Base-by-base conservation (phyloP, 2,797 vertebrate genomes). In the Sebastes vulpes region DNA sequence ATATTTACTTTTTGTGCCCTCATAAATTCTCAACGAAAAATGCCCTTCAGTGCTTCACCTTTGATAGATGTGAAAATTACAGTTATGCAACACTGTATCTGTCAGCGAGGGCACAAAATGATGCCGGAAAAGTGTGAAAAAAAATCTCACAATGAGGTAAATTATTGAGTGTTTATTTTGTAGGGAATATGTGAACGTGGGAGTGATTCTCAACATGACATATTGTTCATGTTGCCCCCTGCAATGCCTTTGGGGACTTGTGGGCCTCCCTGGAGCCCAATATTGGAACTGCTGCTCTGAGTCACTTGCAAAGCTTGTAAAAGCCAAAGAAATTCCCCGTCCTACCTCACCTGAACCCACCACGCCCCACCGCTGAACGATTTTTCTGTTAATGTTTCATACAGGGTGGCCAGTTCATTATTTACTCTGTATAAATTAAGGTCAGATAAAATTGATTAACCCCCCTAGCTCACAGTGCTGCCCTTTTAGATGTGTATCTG, bases 371-470 rank as follows among this genome's bases (percentile, higher is more conserved):
- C 16, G 32, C 82, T 48, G 9, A 91, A 73, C 3, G 77, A 91
- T 89, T 86, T 85, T 59, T 70, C 79, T 85, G 61, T 90, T 71
- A 81, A 88, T 87, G 91, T 90, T 91, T 92, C 84, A 92, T 89
- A 92, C 86, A 89, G 70, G 81, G 60, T 68, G 72, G 78, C 28
- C 68, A 87, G 61, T 94, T 91, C 91, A 94, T 94, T 93, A 93
- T 95, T 94, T 94, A 93, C 94, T 87, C 86, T 75, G 90, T 85
- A 87, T 94, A 94, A 93, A 94, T 95, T 93, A 91, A 91, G 88
- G 85, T 93, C 87, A 89, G 79, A 91, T 90, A 59, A 73, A 92
- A 92, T 94, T 92, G 94, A 95, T 94, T 89, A 91, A 80, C 79
- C 79, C 78, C 72, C 72, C 54, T 50, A 72, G 79, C 76, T 88